Evolutionary conservation across 2,888 invertebrate genomes (phyloP).

Genomic region (Platerodrilus igneus): DNA sequence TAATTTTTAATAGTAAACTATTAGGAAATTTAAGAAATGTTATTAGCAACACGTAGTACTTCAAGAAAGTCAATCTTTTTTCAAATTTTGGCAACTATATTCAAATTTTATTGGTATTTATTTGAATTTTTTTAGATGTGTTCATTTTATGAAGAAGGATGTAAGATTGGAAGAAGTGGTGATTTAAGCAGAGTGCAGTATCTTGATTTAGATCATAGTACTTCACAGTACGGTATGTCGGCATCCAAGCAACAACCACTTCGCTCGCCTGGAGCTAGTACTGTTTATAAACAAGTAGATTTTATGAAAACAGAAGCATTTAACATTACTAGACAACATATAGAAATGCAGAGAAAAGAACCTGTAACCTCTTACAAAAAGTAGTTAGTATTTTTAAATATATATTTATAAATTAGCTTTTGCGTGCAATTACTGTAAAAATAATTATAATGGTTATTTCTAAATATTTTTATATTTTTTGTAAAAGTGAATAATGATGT

Average conservation of each 20-base stretch:
- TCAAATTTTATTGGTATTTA: neutral
- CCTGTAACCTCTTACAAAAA: conserved; percentile 39
- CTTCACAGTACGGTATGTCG: conserved; percentile 11
- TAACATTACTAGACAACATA: conserved; percentile 76
- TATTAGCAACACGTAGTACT: no score
- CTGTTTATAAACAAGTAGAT: conserved; percentile 89
- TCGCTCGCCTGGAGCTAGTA: conserved; percentile 37
- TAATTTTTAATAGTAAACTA: no score
- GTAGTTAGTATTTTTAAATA: conserved; percentile 19
- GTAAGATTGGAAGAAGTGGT: conserved; percentile 2
- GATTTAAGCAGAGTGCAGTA: conserved; percentile 61
- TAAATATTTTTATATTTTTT: conserved; percentile 15
- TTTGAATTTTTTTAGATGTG: conserved; percentile 12
- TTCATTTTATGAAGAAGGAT: conserved; percentile 6
- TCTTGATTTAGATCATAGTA: conserved; percentile 69
- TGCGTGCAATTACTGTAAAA: conserved; percentile 13
- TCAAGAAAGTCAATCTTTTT: neutral
- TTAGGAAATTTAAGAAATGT: no score
- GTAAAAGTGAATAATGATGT: conserved; percentile 14
- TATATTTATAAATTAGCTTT: conserved; percentile 6
- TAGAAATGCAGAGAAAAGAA: conserved; percentile 61
- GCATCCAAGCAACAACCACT: conserved; percentile 25
- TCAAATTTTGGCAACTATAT: neutral
- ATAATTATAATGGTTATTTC: conserved; percentile 11
- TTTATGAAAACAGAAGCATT: conserved; percentile 92